Percentiles rank a stretch among this genome's conserved stretches.
These are phyloP conservation scores for Macaria liturata DNA, from an alignment of 2,888 invertebrate genomes.

Conservation along the genomic window DNA sequence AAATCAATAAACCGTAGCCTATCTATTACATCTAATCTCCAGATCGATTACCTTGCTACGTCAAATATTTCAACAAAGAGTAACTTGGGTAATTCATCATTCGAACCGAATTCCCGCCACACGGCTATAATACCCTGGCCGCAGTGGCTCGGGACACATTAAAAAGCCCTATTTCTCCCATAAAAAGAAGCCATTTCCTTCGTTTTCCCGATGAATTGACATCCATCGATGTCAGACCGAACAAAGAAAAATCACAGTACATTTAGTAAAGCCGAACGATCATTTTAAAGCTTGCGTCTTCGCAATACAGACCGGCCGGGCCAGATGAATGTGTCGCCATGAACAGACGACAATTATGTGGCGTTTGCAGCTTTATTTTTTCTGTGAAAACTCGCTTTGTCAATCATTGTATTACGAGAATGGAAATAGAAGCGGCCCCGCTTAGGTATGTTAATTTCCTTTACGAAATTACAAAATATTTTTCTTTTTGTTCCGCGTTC, in stretches of 20 bases:
- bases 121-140: constrained; percentile 34
- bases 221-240: constrained; percentile 58
- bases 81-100: constrained; percentile 42
- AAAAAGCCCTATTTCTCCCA: constrained; percentile 50
- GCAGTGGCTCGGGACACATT: constrained; percentile 44
- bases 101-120: constrained; percentile 36
- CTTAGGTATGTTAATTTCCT: constrained; percentile 12
- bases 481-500: constrained; percentile 6
- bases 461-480: constrained; percentile 6
- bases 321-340: constrained; percentile 29
- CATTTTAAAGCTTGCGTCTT: constrained; percentile 44
- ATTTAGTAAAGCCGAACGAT: constrained; percentile 45
- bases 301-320: constrained; percentile 25
- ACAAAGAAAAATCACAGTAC: constrained; percentile 59
- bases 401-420: constrained; percentile 19
- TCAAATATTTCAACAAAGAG: background rate
- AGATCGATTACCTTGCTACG: too few species aligned
- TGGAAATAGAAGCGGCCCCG: constrained; percentile 9
- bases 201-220: constrained; percentile 62
- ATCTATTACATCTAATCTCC: too few species aligned
- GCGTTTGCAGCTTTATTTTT: constrained; percentile 18
- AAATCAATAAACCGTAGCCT: too few species aligned
- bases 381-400: constrained; percentile 17
- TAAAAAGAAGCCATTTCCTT: constrained; percentile 57
- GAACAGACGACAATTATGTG: constrained; percentile 11